These are phyloP conservation scores for Rhaphigaster nebulosa DNA, from an alignment of 2,888 invertebrate genomes.

Conservation along the genomic window DNA sequence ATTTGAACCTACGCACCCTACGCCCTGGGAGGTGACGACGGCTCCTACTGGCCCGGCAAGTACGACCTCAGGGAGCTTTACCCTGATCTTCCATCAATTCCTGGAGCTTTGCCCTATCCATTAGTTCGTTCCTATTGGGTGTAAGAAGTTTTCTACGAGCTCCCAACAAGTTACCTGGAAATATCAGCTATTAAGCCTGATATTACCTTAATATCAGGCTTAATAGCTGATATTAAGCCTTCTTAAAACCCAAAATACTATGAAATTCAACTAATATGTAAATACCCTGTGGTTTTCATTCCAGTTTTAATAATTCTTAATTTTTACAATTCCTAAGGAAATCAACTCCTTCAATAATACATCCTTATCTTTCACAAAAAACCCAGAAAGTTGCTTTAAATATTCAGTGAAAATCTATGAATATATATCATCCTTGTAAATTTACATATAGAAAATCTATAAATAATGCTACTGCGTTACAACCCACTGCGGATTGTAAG, in stretches of 20 bases:
- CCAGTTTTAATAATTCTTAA: neutral
- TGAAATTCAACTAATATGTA: neutral
- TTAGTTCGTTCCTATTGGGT: neutral
- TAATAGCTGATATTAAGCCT: slow-evolving; percentile 30
- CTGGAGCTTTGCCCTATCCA: neutral
- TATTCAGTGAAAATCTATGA: no score
- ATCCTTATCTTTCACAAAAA: no score
- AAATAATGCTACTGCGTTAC: no score
- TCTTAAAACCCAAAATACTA: neutral
- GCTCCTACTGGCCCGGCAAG: slow-evolving; percentile 18
- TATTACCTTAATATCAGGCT: no score
- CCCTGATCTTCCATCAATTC: neutral
- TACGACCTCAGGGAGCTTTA: neutral
- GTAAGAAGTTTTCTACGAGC: neutral
- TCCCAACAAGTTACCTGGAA: neutral
- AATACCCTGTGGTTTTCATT: neutral
- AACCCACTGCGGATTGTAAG: no score
- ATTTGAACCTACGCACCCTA: no score
- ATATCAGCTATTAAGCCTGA: slow-evolving; percentile 9
- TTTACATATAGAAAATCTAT: no score
- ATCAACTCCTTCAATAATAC: neutral
- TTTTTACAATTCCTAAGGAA: neutral
- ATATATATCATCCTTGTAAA: no score
- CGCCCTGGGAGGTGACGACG: neutral
- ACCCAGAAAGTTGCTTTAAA: no score